These are phyloP conservation scores for Trematomus bernacchii DNA, from an alignment of 2,797 vertebrate species.

Conservation along the genomic window DNA sequence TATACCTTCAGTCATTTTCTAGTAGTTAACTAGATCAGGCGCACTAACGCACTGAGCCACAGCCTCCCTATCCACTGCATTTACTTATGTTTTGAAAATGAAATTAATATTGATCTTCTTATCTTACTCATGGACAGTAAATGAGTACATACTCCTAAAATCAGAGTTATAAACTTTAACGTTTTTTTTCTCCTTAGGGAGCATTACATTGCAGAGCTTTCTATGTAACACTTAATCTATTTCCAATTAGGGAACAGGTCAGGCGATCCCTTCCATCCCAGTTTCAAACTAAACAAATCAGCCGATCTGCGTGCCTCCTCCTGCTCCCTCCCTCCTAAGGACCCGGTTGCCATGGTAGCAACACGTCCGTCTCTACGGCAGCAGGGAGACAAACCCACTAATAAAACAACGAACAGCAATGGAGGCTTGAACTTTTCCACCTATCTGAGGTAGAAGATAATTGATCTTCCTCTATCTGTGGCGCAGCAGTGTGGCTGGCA, in stretches of 20 bases:
- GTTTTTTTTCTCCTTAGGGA: background rate
- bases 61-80: too few species aligned
- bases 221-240: slow-evolving; percentile 21
- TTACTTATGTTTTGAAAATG: background rate
- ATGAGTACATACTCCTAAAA: slow-evolving; percentile 11
- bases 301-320: slow-evolving; percentile 44
- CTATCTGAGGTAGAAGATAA: slow-evolving; percentile 30
- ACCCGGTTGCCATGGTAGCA: slow-evolving; percentile 74
- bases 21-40: too few species aligned
- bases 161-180: slow-evolving; percentile 3
- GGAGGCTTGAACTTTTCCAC: slow-evolving; percentile 60
- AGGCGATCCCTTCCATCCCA: slow-evolving; percentile 44
- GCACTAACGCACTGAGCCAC: too few species aligned
- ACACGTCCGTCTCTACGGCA: slow-evolving; percentile 60
- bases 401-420: slow-evolving; percentile 48
- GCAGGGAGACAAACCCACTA: slow-evolving; percentile 37
- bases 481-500: background rate
- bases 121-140: slow-evolving; percentile 1
- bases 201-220: background rate
- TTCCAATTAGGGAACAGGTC: slow-evolving; percentile 17
- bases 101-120: slow-evolving; percentile 27
- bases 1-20: background rate
- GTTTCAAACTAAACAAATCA: slow-evolving; percentile 65
- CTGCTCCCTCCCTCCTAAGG: slow-evolving; percentile 33
- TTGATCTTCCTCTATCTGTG: slow-evolving; percentile 6